Conservation (phyloP, 92 coral and sea anemone species). For the Actinernus sp. region DNA sequence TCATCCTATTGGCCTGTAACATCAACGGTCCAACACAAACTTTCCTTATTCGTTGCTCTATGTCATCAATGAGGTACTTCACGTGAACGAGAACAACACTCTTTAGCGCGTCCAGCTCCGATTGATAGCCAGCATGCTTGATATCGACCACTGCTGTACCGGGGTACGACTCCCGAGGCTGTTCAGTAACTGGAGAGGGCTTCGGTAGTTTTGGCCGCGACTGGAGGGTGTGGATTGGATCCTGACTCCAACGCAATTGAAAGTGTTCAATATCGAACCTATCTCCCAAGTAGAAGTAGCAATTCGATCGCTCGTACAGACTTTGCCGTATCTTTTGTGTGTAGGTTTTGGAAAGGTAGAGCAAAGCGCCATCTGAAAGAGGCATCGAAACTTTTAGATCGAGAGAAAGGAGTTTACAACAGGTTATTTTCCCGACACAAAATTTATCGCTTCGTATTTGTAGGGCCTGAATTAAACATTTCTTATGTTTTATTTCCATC, state of each 20-base stretch:
- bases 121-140: constrained; percentile 62
- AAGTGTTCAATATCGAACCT: constrained; percentile 67
- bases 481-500: too few species aligned
- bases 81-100: constrained; percentile 3
- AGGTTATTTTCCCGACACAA: too few species aligned
- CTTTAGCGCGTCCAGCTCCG: constrained; percentile 17
- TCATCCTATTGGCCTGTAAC: constrained; percentile 74
- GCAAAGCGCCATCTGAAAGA: constrained; percentile 78
- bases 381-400: too few species aligned
- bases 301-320: constrained; percentile 61
- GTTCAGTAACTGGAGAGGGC: background rate
- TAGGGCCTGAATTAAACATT: too few species aligned
- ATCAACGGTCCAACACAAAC: constrained; percentile 84
- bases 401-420: too few species aligned
- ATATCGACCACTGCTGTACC: constrained; percentile 72
- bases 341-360: constrained; percentile 65
- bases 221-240: constrained; percentile 2
- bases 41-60: constrained; percentile 68
- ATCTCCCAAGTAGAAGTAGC: constrained; percentile 80
- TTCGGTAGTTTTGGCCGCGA: background rate
- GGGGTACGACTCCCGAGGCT: constrained; percentile 35
- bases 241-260: constrained; percentile 77
- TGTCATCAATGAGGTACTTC: background rate
- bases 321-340: constrained; percentile 71
- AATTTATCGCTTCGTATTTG: too few species aligned